These are phyloP conservation scores for Abrostola triplasia DNA, from an alignment of 2,888 invertebrate species.

Conservation along the genomic window DNA sequence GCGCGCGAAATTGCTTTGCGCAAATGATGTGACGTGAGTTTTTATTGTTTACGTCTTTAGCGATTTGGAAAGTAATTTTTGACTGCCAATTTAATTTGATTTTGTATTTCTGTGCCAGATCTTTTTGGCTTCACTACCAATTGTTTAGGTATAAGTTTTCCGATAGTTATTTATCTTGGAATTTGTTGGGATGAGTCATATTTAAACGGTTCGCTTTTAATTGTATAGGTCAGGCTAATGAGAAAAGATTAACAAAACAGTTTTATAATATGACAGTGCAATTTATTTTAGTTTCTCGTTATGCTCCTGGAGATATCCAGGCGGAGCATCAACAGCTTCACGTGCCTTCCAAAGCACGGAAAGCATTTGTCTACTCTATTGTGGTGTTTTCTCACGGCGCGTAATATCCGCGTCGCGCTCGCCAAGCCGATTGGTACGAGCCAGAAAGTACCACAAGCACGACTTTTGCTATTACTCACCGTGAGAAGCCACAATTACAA, in stretches of 20 bases:
- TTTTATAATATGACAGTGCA: too few relatives aligned
- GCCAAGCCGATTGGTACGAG: too few relatives aligned
- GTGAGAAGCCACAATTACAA: too few relatives aligned
- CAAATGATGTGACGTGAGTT: constrained; percentile 9
- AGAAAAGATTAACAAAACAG: background rate
- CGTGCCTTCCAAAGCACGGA: too few relatives aligned
- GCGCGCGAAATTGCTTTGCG: constrained; percentile 26
- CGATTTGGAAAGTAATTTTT: background rate
- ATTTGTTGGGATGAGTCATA: background rate
- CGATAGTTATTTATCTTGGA: background rate
- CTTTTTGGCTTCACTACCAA: background rate
- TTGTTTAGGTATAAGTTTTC: background rate
- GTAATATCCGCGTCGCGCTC: too few relatives aligned
- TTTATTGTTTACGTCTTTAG: constrained; percentile 22
- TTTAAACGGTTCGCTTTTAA: background rate
- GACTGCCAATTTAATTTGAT: constrained; percentile 1
- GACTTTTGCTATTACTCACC: too few relatives aligned
- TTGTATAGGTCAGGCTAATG: background rate
- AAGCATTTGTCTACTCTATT: too few relatives aligned
- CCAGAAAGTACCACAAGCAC: too few relatives aligned
- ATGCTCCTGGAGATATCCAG: too few relatives aligned
- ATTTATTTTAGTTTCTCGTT: too few relatives aligned
- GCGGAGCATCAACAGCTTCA: too few relatives aligned
- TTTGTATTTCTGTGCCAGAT: background rate
- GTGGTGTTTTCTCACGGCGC: too few relatives aligned